Evolutionary conservation across 2,888 invertebrate species (phyloP).

Genomic region (Euzophera pinguis): DNA sequence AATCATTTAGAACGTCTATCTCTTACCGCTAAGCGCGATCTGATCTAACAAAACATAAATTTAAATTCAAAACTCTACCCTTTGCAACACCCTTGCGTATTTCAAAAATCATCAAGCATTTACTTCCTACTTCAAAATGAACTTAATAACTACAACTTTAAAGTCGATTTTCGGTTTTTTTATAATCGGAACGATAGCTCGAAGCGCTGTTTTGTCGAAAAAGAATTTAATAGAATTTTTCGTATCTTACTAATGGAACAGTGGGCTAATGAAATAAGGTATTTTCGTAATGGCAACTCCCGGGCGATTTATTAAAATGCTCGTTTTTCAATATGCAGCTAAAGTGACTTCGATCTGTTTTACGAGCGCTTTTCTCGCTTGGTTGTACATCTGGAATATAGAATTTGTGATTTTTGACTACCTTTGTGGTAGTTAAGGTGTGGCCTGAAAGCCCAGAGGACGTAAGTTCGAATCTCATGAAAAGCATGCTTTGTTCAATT

Average conservation of each 20-base stretch:
- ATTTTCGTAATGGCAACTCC: constrained; percentile 60
- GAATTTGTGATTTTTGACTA: neutral
- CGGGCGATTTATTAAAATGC: constrained; percentile 62
- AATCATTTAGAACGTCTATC: constrained; percentile 68
- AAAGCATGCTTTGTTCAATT: too few relatives aligned
- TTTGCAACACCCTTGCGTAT: constrained; percentile 51
- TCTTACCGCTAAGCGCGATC: constrained; percentile 69
- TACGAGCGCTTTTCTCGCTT: constrained; percentile 15
- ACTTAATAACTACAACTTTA: constrained; percentile 7
- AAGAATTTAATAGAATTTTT: constrained; percentile 70
- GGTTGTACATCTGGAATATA: constrained; percentile 5
- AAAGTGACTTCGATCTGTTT: constrained; percentile 30
- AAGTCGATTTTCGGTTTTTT: constrained; percentile 14
- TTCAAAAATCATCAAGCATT: constrained; percentile 46
- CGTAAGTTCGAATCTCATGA: too few relatives aligned
- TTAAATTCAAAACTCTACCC: constrained; percentile 73
- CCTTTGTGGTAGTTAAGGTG: too few relatives aligned
- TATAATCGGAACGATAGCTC: constrained; percentile 25
- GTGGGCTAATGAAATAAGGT: constrained; percentile 73
- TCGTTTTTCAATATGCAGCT: constrained; percentile 61
- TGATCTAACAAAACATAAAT: constrained; percentile 79
- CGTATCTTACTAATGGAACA: constrained; percentile 75
- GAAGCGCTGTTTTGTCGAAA: constrained; percentile 53
- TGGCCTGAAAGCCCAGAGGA: too few relatives aligned
- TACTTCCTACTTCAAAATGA: constrained; percentile 16